Evolutionary conservation across 2,113 vertebrate genomes (phyloP).

Genomic region (Anguilla japonica): DNA sequence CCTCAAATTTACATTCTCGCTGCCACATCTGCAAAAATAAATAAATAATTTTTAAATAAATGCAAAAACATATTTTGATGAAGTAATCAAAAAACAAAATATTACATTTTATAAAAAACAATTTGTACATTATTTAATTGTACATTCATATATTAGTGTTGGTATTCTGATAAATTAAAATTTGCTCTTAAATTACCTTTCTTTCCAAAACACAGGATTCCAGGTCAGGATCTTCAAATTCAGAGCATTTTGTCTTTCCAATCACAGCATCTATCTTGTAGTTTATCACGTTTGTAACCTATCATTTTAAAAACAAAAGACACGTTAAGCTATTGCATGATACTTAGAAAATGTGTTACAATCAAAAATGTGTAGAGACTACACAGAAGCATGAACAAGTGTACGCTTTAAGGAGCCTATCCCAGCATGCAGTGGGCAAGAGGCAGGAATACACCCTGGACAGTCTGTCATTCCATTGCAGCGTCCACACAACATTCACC

Average conservation of each 20-base stretch:
- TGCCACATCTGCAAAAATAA: conserved; percentile 47
- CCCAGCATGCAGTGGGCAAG: too few relatives aligned
- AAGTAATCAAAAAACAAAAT: not conserved
- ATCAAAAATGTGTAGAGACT: not conserved
- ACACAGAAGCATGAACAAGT: not conserved
- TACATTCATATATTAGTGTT: not conserved
- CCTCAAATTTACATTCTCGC: conserved; percentile 53
- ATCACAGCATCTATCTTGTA: conserved; percentile 39
- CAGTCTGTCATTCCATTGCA: too few relatives aligned
- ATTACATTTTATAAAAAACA: not conserved
- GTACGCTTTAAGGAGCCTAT: too few relatives aligned
- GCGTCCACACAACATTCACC: too few relatives aligned
- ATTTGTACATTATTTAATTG: too few relatives aligned
- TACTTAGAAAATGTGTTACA: not conserved
- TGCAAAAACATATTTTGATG: not conserved
- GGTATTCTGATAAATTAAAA: too few relatives aligned
- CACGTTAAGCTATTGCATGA: not conserved
- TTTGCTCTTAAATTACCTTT: conserved; percentile 37
- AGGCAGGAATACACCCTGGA: too few relatives aligned
- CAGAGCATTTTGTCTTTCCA: conserved; percentile 49
- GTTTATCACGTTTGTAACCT: conserved; percentile 47
- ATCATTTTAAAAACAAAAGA: not conserved
- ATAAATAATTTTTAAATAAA: not conserved
- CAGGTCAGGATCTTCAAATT: conserved; percentile 31
- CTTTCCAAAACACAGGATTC: conserved; percentile 38